A percentile compares a stretch with the other conserved stretches of the same genome.
Evolutionary conservation across 2,113 vertebrate species (phyloP).

Genomic region (Gnathonemus echidnorhynchus): DNA sequence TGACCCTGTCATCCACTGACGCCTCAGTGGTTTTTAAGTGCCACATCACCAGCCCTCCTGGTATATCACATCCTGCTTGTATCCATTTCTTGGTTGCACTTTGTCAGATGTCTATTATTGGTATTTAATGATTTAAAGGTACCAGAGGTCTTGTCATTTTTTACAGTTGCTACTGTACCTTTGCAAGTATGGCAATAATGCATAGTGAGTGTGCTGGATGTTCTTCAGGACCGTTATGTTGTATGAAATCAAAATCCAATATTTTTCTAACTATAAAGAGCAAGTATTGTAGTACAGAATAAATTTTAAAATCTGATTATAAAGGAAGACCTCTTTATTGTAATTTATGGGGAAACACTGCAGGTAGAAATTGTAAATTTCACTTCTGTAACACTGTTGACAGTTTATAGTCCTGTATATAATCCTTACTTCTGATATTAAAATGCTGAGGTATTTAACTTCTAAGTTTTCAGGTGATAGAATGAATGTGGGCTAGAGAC

Average conservation of each 20-base stretch:
- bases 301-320: slow-evolving; percentile 36
- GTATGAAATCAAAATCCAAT: slow-evolving; percentile 34
- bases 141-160: slow-evolving; percentile 35
- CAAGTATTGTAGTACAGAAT: slow-evolving; percentile 49
- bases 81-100: slow-evolving; percentile 49
- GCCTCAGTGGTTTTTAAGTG: slow-evolving; percentile 26
- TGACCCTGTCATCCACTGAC: not conserved
- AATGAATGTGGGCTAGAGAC: too few species aligned
- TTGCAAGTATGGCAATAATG: slow-evolving; percentile 54
- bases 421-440: slow-evolving; percentile 33
- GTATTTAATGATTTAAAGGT: slow-evolving; percentile 36
- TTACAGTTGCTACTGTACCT: slow-evolving; percentile 34
- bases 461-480: too few species aligned
- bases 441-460: too few species aligned
- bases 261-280: slow-evolving; percentile 55
- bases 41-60: slow-evolving; percentile 30
- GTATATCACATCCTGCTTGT: slow-evolving; percentile 28
- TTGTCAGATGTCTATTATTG: slow-evolving; percentile 44
- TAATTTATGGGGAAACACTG: slow-evolving; percentile 51
- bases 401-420: slow-evolving; percentile 53
- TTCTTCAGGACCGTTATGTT: slow-evolving; percentile 45
- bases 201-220: slow-evolving; percentile 33
- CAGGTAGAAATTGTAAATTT: slow-evolving; percentile 39
- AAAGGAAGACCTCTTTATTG: slow-evolving; percentile 39
- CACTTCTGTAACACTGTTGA: slow-evolving; percentile 55